phyloP scores from a whole-genome alignment of 2,888 invertebrate species.

The Apamea anceps region DNA sequence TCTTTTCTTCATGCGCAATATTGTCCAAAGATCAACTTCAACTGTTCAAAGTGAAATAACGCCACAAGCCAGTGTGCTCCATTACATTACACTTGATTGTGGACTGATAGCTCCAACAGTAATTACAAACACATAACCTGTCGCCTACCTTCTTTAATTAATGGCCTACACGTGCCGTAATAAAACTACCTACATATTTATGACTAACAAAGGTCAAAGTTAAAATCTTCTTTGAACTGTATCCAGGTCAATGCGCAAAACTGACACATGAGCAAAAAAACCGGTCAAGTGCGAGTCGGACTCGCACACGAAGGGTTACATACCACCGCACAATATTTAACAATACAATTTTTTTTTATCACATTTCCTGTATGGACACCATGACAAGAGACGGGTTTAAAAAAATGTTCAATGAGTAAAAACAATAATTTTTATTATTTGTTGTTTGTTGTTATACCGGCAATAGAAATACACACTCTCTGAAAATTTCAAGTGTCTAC shows the following conservation, averaged over 20 bases:
- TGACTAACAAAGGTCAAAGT: constrained; percentile 29
- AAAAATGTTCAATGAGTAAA: too few relatives aligned
- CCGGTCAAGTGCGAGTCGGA: neutral
- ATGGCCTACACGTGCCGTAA: neutral
- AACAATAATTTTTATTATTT: too few relatives aligned
- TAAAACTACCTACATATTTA: neutral
- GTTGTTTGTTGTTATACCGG: neutral
- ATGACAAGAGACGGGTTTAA: too few relatives aligned
- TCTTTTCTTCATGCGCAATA: neutral
- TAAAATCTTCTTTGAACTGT: constrained; percentile 33
- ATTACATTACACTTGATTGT: constrained; percentile 32
- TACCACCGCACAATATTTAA: neutral
- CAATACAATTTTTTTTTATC: neutral
- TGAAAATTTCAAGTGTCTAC: neutral
- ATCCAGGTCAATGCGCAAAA: constrained; percentile 11
- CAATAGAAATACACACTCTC: neutral
- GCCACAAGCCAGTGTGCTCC: neutral
- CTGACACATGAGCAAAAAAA: constrained; percentile 21
- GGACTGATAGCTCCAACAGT: constrained; percentile 1
- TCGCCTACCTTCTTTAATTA: constrained; percentile 21
- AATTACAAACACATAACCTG: constrained; percentile 12
- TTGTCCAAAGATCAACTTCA: neutral
- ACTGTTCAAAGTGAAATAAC: neutral
- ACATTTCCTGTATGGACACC: neutral
- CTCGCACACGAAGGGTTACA: neutral